Evolutionary conservation across 2,888 invertebrate species (phyloP).

Genomic region (Lasioglossum vierecki): DNA sequence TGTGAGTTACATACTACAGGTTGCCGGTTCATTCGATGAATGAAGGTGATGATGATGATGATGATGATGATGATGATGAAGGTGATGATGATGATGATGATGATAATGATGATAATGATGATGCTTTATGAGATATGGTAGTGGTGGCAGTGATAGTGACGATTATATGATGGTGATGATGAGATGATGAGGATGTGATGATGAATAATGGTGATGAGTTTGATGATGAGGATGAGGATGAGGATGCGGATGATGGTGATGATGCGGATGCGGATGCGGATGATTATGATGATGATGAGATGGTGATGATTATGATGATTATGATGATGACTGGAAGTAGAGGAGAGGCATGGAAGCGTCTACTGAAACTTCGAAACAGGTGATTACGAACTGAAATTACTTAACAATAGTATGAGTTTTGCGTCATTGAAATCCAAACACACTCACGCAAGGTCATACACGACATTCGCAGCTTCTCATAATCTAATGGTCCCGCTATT

Average conservation of each 20-base stretch:
- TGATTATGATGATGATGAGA: background rate
- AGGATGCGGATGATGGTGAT: conserved; percentile 24
- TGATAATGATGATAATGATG: conserved; percentile 20
- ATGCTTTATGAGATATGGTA: conserved; percentile 31
- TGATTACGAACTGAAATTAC: conserved; percentile 66
- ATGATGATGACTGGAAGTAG: conserved; percentile 61
- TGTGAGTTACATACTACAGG: conserved; percentile 50
- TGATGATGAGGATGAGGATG: conserved; percentile 40
- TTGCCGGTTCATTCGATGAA: conserved; percentile 48
- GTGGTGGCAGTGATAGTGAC: conserved; percentile 18
- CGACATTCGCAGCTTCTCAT: conserved; percentile 15
- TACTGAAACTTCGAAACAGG: conserved; percentile 62
- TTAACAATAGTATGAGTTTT: conserved; percentile 49
- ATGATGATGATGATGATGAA: conserved; percentile 25
- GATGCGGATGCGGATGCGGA: background rate
- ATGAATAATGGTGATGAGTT: conserved; percentile 40
- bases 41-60: conserved; percentile 44
- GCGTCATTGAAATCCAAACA: conserved; percentile 27
- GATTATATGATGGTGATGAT: conserved; percentile 27
- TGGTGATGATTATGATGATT: conserved; percentile 22
- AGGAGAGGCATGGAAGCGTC: conserved; percentile 59
- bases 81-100: conserved; percentile 1
- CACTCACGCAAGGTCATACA: conserved; percentile 8
- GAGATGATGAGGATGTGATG: conserved; percentile 37
- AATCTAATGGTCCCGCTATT: conserved; percentile 2